A percentile compares a stretch with the other conserved stretches of the same genome.
These are phyloP conservation scores for Lepus europaeus DNA, from an alignment of 2,113 vertebrate species.

Conservation along the genomic window DNA sequence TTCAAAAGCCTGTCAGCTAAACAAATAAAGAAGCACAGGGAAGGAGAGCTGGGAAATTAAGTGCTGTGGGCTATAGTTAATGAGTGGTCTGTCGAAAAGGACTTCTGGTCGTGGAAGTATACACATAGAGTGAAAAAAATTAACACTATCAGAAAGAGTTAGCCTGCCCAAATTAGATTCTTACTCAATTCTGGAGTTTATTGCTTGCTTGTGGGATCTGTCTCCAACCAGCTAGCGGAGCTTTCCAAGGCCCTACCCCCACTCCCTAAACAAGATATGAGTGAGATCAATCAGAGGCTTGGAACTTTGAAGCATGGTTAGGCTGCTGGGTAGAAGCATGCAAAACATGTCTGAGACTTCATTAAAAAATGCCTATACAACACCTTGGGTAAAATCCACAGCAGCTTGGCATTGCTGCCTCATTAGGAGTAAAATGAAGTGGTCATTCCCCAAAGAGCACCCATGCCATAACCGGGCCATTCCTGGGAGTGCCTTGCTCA, in stretches of 20 bases:
- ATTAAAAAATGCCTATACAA: slow-evolving; percentile 76
- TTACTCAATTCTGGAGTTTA: slow-evolving; percentile 73
- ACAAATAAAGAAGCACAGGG: slow-evolving; percentile 76
- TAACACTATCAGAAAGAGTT: slow-evolving; percentile 72
- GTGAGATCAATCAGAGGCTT: slow-evolving; percentile 79
- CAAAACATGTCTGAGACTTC: slow-evolving; percentile 79
- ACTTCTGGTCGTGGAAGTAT: slow-evolving; percentile 56
- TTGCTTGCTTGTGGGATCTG: slow-evolving; percentile 73
- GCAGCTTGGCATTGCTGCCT: slow-evolving; percentile 63
- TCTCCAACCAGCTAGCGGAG: slow-evolving; percentile 64
- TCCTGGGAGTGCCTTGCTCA: not conserved
- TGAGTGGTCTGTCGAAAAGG: slow-evolving; percentile 67
- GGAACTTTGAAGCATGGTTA: slow-evolving; percentile 81
- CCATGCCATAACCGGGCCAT: not conserved
- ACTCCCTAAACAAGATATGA: slow-evolving; percentile 70
- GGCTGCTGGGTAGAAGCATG: slow-evolving; percentile 78
- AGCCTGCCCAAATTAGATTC: slow-evolving; percentile 53
- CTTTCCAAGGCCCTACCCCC: not conserved
- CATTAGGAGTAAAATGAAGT: slow-evolving; percentile 78
- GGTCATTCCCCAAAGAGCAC: slow-evolving; percentile 64
- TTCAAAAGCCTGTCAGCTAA: slow-evolving; percentile 82
- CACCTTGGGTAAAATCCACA: slow-evolving; percentile 71
- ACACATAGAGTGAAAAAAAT: slow-evolving; percentile 72
- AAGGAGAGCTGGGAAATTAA: slow-evolving; percentile 79
- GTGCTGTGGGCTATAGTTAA: slow-evolving; percentile 77